phyloP scores from a whole-genome alignment of 2,888 invertebrate species.

The Cheilosia variabilis region DNA sequence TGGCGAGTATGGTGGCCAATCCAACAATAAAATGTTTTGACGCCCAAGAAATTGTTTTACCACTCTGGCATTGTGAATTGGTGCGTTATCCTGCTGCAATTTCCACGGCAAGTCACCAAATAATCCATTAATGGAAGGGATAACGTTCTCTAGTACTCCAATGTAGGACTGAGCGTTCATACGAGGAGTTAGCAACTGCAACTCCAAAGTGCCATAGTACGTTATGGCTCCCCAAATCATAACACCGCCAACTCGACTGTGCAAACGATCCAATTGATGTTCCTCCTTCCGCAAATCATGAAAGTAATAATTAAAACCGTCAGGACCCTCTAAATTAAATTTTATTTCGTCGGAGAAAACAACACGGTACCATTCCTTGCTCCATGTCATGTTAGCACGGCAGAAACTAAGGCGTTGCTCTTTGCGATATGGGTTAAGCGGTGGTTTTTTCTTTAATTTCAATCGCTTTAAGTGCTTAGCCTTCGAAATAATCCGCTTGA shows the following conservation, averaged over 20 bases:
- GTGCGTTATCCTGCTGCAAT: constrained; percentile 61
- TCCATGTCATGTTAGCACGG: no score
- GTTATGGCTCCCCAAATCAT: background rate
- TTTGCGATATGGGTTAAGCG: no score
- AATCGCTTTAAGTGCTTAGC: no score
- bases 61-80: constrained; percentile 57
- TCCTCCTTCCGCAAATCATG: constrained; percentile 16
- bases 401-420: no score
- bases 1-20: constrained; percentile 51
- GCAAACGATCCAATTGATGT: background rate
- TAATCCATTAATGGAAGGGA: constrained; percentile 49
- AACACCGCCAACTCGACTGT: background rate
- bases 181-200: constrained; percentile 4
- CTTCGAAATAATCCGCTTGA: no score
- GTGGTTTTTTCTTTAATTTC: no score
- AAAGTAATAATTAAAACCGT: constrained; percentile 7
- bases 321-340: constrained; percentile 19
- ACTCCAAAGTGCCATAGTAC: background rate
- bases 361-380: background rate
- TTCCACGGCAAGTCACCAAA: constrained; percentile 47
- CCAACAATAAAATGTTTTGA: constrained; percentile 50
- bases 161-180: constrained; percentile 25
- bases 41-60: constrained; percentile 49
- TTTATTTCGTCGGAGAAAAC: constrained; percentile 17
- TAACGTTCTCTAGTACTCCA: constrained; percentile 20